Evolutionary conservation across 2,797 vertebrate species (phyloP).

Genomic region (Clarias platycephalus): DNA sequence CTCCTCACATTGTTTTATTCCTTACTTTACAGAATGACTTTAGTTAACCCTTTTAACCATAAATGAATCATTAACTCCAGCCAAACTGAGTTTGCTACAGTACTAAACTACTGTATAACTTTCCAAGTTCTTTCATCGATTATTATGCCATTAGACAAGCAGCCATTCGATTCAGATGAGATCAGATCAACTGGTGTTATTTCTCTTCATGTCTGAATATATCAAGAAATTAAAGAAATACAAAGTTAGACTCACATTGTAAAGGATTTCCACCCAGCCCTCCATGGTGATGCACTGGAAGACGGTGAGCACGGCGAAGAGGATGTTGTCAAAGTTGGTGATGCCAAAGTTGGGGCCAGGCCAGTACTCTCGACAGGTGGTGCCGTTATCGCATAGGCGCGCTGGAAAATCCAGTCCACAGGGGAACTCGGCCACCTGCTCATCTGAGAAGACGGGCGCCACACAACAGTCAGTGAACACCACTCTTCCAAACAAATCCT

Average conservation of each 20-base stretch:
- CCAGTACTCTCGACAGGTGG: slow-evolving; percentile 84
- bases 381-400: slow-evolving; percentile 77
- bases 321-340: slow-evolving; percentile 97
- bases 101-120: not conserved
- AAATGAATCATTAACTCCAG: not conserved
- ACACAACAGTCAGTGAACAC: not conserved
- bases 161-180: not conserved
- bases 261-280: slow-evolving; percentile 96
- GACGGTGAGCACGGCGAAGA: slow-evolving; percentile 91
- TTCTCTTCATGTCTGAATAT: not conserved
- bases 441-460: slow-evolving; percentile 66
- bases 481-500: not conserved
- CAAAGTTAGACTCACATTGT: slow-evolving; percentile 82
- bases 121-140: not conserved
- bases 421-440: slow-evolving; percentile 84
- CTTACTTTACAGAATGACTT: not conserved
- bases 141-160: not conserved
- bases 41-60: not conserved
- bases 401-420: slow-evolving; percentile 85
- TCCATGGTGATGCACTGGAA: slow-evolving; percentile 99
- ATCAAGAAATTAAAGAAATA: not conserved
- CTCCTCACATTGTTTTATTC: not conserved
- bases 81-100: not conserved
- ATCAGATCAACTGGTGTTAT: not conserved
- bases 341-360: slow-evolving; percentile 92